Evolutionary conservation across 1,140 invertebrate genomes (phyloP).

Genomic region (Ips typographus): DNA sequence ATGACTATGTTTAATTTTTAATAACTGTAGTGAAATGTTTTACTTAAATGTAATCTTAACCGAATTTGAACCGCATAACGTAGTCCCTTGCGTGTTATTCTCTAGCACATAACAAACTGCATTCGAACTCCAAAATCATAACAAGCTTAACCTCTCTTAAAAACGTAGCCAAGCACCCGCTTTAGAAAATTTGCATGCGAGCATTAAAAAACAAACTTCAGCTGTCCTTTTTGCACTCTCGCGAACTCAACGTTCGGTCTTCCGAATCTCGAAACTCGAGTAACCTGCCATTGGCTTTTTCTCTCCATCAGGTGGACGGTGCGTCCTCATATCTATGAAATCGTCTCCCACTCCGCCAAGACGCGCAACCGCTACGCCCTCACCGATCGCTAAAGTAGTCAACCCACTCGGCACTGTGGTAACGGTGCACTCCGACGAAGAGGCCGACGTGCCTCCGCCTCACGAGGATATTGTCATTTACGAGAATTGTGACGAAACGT

Average conservation of each 20-base stretch:
- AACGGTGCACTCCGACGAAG: conserved; percentile 58
- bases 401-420: conserved; percentile 72
- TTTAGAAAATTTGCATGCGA: too few relatives aligned
- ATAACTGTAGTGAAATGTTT: too few relatives aligned
- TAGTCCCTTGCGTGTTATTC: too few relatives aligned
- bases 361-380: conserved; percentile 42
- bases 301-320: conserved; percentile 66
- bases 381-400: conserved; percentile 65
- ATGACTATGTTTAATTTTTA: too few relatives aligned
- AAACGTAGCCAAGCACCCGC: too few relatives aligned
- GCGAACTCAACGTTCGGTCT: background rate
- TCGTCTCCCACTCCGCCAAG: conserved; percentile 24
- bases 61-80: too few relatives aligned
- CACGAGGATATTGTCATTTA: conserved; percentile 55
- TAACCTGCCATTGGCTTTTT: conserved; percentile 76
- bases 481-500: conserved; percentile 64
- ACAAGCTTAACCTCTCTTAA: too few relatives aligned
- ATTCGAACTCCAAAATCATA: too few relatives aligned
- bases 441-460: conserved; percentile 54
- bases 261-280: conserved; percentile 7
- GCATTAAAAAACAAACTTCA: too few relatives aligned
- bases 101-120: too few relatives aligned
- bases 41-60: too few relatives aligned
- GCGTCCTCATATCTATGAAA: conserved; percentile 55
- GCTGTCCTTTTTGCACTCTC: background rate